Base-by-base conservation (phyloP, 2,888 invertebrate genomes). In the Calephelis perditalis region DNA sequence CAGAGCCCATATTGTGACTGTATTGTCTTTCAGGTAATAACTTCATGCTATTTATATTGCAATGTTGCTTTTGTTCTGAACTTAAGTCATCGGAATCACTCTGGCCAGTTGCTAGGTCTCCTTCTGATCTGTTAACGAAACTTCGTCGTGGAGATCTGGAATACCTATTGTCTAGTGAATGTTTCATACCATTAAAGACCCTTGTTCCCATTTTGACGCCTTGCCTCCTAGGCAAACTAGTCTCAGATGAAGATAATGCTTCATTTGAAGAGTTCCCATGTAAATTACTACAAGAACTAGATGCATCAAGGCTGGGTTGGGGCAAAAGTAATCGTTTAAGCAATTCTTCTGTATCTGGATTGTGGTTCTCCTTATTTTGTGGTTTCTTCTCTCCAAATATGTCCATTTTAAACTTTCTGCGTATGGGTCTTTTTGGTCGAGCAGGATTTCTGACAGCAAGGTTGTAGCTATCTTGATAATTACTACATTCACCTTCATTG, bases 171-270 rank as follows among this genome's bases (percentile, higher is more conserved):
- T 81, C 77, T 44, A 77, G 67, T 40, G 78, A 74, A 45, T 82
- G 74, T 64, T 81, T 85, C 69, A 81, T 76, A 44, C 89, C 91
- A 77, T 91, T 90, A 71, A 94, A 94, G 9, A 94, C 94, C 71
- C 94, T 91, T 8, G 94, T 94, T 9, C 94, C 95, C 95, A 95
- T 95, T 85, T 94, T 94, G 4, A 95, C 95, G 4, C 95, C 94
- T 70, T 92, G 89, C 65, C 94, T 87, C 69, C 94, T 85, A 44
- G 91, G 91, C 65, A 91, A 81, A 68, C 90, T 91, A 65, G 88
- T 89, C 74, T 91, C 91, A 62, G 91, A 87, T 15, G 91, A 91
- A 47, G 91, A 91, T 35, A 91, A 71, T 3, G 86, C 84, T 68
- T 91, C 91, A 73, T 84, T 89, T 3, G 88, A 86, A 10, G 84